Evolutionary conservation across 2,888 invertebrate species (phyloP), one percentile per base, ranked within the genome.

Genomic region (Eurytoma adleriae): DNA sequence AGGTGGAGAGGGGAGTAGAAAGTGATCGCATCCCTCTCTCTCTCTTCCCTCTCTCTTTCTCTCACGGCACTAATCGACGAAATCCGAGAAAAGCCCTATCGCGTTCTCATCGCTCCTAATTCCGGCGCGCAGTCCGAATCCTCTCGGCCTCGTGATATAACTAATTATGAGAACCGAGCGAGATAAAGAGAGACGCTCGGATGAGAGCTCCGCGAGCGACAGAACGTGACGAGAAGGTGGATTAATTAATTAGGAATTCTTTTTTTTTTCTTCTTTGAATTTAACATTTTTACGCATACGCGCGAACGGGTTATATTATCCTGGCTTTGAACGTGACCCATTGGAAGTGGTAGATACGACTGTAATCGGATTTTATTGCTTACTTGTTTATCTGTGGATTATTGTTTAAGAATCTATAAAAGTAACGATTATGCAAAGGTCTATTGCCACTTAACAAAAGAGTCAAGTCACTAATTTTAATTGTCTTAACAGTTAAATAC

Each of bases 61-160:
- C 27, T 27, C 61, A 27, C 80, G 84, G 80, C 84, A 83, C 85
- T 86, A 87, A 87, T 88, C 87, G 82, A 84, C 84, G 79, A 84
- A 85, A 86, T 86, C 86, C 85, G 74, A 84, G 83, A 84, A 85
- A 87, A 83, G 18, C 30, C 70, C 82, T 80, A 83, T 52, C 79
- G 81, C 82, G 68, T 82, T 83, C 83, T 79, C 80, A 79, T 80
- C 82, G 76, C 69, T 82, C 50, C 81, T 78, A 81, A 84, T 83
- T 82, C 75, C 20, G 69, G 67, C 14, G 30, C 40, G 4, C 16
- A 64, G 54, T 54, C 54, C 54, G 54, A 54, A n/a, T n/a, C 4
- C 54, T 54, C 56, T 27, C n/a, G 52, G 62, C n/a, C 54, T 54
- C n/a, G 5, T 68, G 67, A 75, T 68, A 30, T 61, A 67, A 69